A percentile compares a stretch with the other conserved stretches of the same genome.
phyloP scores from a whole-genome alignment of 1,140 invertebrate genomes.

The Sarcophaga bullata region DNA sequence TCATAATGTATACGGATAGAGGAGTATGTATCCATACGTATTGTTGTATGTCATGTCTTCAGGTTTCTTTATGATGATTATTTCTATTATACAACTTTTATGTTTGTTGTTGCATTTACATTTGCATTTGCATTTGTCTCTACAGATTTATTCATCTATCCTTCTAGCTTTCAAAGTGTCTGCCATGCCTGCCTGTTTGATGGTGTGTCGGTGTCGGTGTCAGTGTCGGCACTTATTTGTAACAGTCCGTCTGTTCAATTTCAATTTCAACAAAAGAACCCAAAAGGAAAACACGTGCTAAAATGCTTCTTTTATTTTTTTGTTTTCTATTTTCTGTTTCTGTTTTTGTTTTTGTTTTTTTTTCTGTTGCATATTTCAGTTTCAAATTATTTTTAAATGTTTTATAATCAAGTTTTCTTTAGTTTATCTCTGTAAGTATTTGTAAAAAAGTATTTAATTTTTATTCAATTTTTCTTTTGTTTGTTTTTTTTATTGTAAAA shows the following conservation, averaged over 20 bases:
- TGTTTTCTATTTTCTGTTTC: not conserved
- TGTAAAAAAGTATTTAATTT: constrained; percentile 6
- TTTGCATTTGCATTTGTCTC: not conserved
- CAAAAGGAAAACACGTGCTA: constrained; percentile 32
- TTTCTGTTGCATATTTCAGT: not conserved
- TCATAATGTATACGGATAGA: not conserved
- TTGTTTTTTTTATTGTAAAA: no score
- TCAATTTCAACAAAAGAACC: not conserved
- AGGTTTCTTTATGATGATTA: constrained; percentile 6
- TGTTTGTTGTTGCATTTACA: not conserved
- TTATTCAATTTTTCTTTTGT: no score
- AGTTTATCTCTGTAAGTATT: not conserved
- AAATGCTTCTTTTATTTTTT: not conserved
- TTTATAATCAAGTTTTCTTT: not conserved
- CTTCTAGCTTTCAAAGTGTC: not conserved
- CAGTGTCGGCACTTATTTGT: no score
- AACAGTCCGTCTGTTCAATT: no score
- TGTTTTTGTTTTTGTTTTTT: not conserved
- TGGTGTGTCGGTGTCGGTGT: no score
- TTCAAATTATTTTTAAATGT: constrained; percentile 16
- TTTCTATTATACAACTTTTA: not conserved
- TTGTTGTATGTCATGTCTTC: not conserved
- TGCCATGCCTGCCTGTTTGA: no score
- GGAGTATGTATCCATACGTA: no score
- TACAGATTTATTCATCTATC: not conserved